Evolutionary conservation across 2,888 invertebrate species (phyloP), one percentile per base, ranked within the genome.

Genomic region (Agonopterix heracliana): DNA sequence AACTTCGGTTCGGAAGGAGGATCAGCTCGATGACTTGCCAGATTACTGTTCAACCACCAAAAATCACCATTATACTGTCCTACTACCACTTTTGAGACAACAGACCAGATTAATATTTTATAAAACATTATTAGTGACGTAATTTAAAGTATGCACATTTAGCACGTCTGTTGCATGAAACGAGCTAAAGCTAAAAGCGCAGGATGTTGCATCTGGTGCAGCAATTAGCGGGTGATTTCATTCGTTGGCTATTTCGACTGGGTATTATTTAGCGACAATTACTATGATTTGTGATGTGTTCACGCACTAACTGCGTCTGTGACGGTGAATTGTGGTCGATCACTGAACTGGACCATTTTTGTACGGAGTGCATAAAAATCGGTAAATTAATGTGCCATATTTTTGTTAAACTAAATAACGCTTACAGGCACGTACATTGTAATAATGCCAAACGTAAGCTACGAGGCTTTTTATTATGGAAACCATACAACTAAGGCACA

Each of bases 41-140:
- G 54, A 55, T 82, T 76, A 35, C 77, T 64, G 50, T 82, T 74
- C 11, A 85, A 53, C 86, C 86, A 85, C 87, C 85, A 83, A 61
- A 87, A 87, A 56, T 81, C 78, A 36, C 86, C 86, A 47, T 79
- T 74, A 14, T 82, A 50, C 67, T 88, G 87, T 40, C 76, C 60
- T 7, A 59, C 53, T 41, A 64, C 66, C 17, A 63, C 55, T 61
- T 71, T 71, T 3, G 68, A 52, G 14, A 69, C 42, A 47, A 72
- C 49, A 47, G 77, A 47, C 9, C 54, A 61, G 41, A 77, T 54
- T 11, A 75, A 47, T 44, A 64, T 40, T 53, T 57, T 59, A 36
- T 53, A 53, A 36, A 66, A 52, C 82, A 83, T 83, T 54, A 55
- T 71, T 26, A 26, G 26, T 26, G 26, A 3, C 26, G 26, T 26